A percentile compares a stretch with the other conserved stretches of the same genome.
Evolutionary conservation across 2,888 invertebrate genomes (phyloP).

Genomic region (Gastracanthus pulcherrimus): DNA sequence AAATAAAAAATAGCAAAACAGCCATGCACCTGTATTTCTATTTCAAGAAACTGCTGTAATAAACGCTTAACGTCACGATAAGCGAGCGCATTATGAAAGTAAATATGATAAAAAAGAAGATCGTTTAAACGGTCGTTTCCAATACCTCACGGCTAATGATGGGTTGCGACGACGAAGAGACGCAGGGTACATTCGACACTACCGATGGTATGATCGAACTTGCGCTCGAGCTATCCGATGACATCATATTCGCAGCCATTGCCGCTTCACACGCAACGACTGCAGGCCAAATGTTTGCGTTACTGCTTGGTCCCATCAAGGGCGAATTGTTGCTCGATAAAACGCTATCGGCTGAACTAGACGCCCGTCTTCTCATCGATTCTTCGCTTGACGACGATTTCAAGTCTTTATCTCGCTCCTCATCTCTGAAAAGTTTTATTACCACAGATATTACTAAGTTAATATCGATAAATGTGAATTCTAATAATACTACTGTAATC

Average conservation of each 20-base stretch:
- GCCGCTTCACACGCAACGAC: constrained; percentile 69
- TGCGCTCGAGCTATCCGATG: constrained; percentile 65
- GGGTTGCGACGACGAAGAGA: constrained; percentile 72
- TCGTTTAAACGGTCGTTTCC: constrained; percentile 83
- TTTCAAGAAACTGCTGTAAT: constrained; percentile 40
- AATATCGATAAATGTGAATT: not conserved
- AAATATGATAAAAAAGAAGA: constrained; percentile 36
- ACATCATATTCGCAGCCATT: constrained; percentile 61
- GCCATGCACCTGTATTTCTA: constrained; percentile 69
- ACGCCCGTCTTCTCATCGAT: constrained; percentile 81
- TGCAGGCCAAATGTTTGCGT: constrained; percentile 73
- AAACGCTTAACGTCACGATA: constrained; percentile 42
- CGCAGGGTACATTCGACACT: constrained; percentile 73
- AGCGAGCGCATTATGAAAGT: constrained; percentile 43
- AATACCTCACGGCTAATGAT: constrained; percentile 82
- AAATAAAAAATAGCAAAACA: constrained; percentile 63
- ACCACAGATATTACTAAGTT: not conserved
- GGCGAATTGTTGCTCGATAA: constrained; percentile 79
- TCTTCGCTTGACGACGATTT: constrained; percentile 84
- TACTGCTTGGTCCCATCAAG: constrained; percentile 73
- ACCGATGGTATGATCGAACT: constrained; percentile 72
- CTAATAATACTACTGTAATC: not conserved
- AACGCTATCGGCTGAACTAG: constrained; percentile 81
- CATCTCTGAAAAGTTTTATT: constrained; percentile 78
- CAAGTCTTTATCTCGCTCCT: constrained; percentile 83